Evolutionary conservation across 2,113 vertebrate species (phyloP).

Genomic region (Condylura cristata): DNA sequence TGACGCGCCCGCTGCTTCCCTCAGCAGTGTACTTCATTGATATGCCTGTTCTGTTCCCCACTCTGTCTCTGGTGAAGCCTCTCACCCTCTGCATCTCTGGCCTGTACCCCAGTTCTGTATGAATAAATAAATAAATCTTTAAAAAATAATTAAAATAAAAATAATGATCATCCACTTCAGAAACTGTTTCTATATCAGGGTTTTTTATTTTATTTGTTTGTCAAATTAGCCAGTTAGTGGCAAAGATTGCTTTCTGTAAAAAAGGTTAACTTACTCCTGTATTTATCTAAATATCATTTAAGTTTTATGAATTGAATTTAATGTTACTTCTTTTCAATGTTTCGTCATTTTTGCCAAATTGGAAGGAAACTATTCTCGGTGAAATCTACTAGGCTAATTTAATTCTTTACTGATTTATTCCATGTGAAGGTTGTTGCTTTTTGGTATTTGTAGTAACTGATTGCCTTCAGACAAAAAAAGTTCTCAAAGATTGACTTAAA

Average conservation of each 20-base stretch:
- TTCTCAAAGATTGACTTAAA: not conserved
- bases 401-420: conserved; percentile 20
- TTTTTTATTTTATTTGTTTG: conserved; percentile 22
- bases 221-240: not conserved
- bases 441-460: conserved; percentile 19
- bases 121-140: no score
- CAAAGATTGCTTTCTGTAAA: conserved; percentile 5
- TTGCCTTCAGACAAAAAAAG: conserved; percentile 12
- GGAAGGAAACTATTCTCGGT: conserved; percentile 47
- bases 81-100: no score
- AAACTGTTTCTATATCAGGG: not conserved
- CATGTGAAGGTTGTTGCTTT: not conserved
- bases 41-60: no score
- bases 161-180: conserved; percentile 6
- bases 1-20: no score
- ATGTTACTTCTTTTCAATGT: conserved; percentile 44
- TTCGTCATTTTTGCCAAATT: conserved; percentile 46
- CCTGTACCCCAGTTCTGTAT: no score
- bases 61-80: no score
- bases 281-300: conserved; percentile 40
- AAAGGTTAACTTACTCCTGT: conserved; percentile 22
- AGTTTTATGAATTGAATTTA: conserved; percentile 46
- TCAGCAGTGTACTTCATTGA: no score
- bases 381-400: conserved; percentile 19
- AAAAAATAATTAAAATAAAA: no score